Base-by-base conservation (phyloP, 2,888 invertebrate species). In the Trichogramma evanescens region DNA sequence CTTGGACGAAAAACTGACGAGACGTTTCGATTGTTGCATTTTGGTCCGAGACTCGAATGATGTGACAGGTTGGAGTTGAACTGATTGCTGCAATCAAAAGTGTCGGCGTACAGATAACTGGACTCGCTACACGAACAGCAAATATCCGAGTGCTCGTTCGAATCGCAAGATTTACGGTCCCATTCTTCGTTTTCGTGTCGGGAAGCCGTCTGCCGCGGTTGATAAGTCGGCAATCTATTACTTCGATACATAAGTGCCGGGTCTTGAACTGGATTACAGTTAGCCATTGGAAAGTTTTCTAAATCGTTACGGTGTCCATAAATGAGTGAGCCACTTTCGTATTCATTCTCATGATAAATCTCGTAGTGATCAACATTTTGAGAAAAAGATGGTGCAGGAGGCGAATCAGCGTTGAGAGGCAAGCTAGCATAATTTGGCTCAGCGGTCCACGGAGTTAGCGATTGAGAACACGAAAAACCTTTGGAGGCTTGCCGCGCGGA, bases 51-150 rank as follows among this genome's bases (percentile, higher is more conserved):
- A 6, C 5, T 10, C n/a, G 10, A 13, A 6, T 48, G 48, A 6
- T 48, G 48, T 7, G 48, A 8, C 48, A 13, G 6, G 6, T 63
- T 62, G 9, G 70, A 64, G 9, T 67, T 71, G 54, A 74, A 74
- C 57, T 74, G 74, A 62, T 73, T 73, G 65, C 75, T 75, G 60
- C 76, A 77, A 6, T 77, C 77, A 65, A 76, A 69, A 1, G 76
- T 72, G 54, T 78, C 76, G 46, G 75, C 75, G 52, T 78, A 78
- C 0, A 77, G 71, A 59, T 76, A 78, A 58, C 77, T 77, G 1
- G 77, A 78, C 61, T 78, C 77, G 4, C 77, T 77, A 60, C 78
- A 78, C 5, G 77, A 77, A 56, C 76, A 78, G 63, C 78, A 77
- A 56, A 76, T 67, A 58, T 78, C 78, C 60, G 76, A 77, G 59